Evolutionary conservation across 2,888 invertebrate genomes (phyloP), one percentile per base, ranked within the genome.

Genomic region (Drosophila conformis): DNA sequence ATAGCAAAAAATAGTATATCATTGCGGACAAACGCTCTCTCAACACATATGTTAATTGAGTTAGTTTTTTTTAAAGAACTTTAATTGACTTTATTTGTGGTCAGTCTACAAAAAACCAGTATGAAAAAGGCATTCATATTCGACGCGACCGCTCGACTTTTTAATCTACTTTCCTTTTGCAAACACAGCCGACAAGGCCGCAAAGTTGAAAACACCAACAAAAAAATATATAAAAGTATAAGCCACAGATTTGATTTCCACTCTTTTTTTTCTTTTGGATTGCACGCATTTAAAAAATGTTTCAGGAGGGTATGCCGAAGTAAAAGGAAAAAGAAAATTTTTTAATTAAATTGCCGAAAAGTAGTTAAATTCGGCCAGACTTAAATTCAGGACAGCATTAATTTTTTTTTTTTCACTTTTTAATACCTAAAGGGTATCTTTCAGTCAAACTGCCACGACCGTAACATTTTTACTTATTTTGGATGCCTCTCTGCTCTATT

Each of bases 171-270:
- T 68, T 59, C 56, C 21, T 35, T 35, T 46, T 38, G 49, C 29
- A 62, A 60, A 60, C n/a, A 72, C n/a, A 27, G 27, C 33, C 51
- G 29, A 31, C 53, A 61, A 42, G 15, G 54, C 53, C 36, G 13
- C 61, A 61, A 38, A 56, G 68, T 38, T 48, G 21, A 21, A 21
- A 64, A 60, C 18, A 36, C 27, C 38, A 51, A 42, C 56, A 36
- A 36, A 29, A 72, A 58, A 48, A 46, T 31, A 48, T 74, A 65
- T 27, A 69, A 59, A 60, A 56, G 69, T 46, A 42, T 64, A 54
- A 40, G 25, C 64, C 57, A 29, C 31, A 53, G 35, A 10, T 33
- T 78, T 62, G 46, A 15, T 65, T 53, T 52, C 2, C 2, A 21
- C 21, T 25, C 46, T 56, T 38, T 11, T 7, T 46, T 49, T 29